Conservation (phyloP, 2,797 vertebrate species). For the Enteromius viviparus region DNA sequence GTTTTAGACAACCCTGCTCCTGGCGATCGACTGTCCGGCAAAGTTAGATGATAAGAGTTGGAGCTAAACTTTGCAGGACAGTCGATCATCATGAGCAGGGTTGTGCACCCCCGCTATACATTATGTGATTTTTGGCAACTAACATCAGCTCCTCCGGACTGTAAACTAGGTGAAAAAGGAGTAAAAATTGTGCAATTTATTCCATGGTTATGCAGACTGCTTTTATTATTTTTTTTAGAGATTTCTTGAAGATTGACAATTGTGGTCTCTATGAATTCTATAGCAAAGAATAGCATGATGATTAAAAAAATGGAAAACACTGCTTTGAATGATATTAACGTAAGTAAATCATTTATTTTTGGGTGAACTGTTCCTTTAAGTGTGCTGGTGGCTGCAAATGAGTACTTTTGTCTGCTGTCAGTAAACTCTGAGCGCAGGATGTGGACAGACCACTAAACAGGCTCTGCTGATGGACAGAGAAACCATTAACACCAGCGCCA, state of each 20-base stretch:
- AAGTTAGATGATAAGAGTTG: no score
- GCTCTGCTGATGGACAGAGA: slow-evolving; percentile 71
- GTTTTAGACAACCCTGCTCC: no score
- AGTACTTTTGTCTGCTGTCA: slow-evolving; percentile 64
- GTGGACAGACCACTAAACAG: slow-evolving; percentile 78
- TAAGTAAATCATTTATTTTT: not conserved
- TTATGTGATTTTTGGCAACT: not conserved
- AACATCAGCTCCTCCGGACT: not conserved
- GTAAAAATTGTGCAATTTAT: not conserved
- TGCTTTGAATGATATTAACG: not conserved
- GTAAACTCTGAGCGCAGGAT: slow-evolving; percentile 66
- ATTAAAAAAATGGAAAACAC: not conserved
- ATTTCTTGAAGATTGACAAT: not conserved
- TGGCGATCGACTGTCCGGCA: no score
- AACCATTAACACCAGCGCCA: slow-evolving; percentile 82
- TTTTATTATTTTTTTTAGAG: not conserved
- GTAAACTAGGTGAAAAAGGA: not conserved
- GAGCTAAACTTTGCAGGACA: no score
- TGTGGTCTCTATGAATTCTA: no score
- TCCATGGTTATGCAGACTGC: not conserved
- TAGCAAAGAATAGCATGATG: no score
- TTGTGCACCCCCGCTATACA: no score
- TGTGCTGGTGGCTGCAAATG: slow-evolving; percentile 13
- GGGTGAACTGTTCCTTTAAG: not conserved
- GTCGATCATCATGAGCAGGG: no score